Conservation (phyloP, 2,797 vertebrate genomes). For the Lacerta viridis region DNA sequence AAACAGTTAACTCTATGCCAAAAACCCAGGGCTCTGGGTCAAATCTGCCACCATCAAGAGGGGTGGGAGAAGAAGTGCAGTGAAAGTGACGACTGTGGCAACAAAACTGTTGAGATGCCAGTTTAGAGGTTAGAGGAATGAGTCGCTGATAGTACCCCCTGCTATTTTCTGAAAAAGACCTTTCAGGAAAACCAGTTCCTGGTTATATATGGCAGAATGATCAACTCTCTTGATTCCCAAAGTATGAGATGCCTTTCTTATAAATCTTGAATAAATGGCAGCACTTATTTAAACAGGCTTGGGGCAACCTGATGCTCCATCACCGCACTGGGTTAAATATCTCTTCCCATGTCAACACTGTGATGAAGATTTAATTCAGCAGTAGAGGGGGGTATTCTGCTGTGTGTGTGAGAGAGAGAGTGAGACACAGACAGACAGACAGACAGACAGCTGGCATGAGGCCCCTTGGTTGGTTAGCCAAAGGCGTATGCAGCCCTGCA, state of each 20-base stretch:
- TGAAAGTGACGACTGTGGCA: not conserved
- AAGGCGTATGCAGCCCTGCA: no score
- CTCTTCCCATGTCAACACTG: no score
- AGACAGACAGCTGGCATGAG: no score
- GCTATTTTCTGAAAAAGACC: not conserved
- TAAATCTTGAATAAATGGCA: not conserved
- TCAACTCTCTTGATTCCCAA: not conserved
- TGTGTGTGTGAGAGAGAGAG: no score
- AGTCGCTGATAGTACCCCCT: not conserved
- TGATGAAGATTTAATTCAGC: no score
- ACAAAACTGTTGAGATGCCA: not conserved
- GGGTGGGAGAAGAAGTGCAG: not conserved
- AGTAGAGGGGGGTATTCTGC: no score
- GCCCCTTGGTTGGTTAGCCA: no score
- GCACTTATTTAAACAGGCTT: not conserved
- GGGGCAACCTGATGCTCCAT: no score
- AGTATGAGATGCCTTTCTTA: not conserved
- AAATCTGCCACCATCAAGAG: not conserved
- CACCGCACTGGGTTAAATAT: no score
- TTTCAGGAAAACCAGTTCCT: not conserved
- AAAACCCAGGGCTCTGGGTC: not conserved
- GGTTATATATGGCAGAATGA: not conserved
- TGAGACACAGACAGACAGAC: no score
- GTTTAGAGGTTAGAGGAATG: no score
- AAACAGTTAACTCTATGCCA: no score